Conservation (phyloP, 1,140 invertebrate species). For the Drosophila truncata region DNA sequence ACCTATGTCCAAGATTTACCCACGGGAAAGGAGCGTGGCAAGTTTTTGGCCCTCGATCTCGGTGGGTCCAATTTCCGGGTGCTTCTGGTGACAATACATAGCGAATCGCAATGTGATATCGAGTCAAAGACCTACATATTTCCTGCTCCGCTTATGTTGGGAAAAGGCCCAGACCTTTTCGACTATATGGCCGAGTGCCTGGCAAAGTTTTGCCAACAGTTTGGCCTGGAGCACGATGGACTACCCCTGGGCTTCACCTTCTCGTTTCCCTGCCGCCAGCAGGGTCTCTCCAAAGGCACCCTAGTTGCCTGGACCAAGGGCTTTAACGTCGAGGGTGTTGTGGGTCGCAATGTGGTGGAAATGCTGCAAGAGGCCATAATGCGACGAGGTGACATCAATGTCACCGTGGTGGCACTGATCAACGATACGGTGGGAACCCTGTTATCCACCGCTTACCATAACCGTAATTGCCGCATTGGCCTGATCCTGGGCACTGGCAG, state of each 20-base stretch:
- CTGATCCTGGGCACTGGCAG: slow-evolving; percentile 93
- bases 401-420: slow-evolving; percentile 96
- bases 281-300: slow-evolving; percentile 94
- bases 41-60: slow-evolving; percentile 98
- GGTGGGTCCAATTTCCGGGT: slow-evolving; percentile 99
- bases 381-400: slow-evolving; percentile 86
- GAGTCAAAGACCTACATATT: slow-evolving; percentile 98
- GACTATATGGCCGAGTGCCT: slow-evolving; percentile 99
- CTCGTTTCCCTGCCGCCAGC: slow-evolving; percentile 97
- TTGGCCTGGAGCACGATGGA: slow-evolving; percentile 88
- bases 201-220: slow-evolving; percentile 93
- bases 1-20: slow-evolving; percentile 98
- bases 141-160: slow-evolving; percentile 95
- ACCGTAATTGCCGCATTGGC: slow-evolving; percentile 83
- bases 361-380: slow-evolving; percentile 92
- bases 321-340: slow-evolving; percentile 62
- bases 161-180: slow-evolving; percentile 94
- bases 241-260: slow-evolving; percentile 96
- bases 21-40: slow-evolving; percentile 97
- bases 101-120: slow-evolving; percentile 92
- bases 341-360: slow-evolving; percentile 93
- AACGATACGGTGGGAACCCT: slow-evolving; percentile 99
- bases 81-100: slow-evolving; percentile 93
- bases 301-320: slow-evolving; percentile 95
- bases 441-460: slow-evolving; percentile 84